Base-by-base conservation (phyloP, 2,888 invertebrate species). In the Gnatocerus cornutus region DNA sequence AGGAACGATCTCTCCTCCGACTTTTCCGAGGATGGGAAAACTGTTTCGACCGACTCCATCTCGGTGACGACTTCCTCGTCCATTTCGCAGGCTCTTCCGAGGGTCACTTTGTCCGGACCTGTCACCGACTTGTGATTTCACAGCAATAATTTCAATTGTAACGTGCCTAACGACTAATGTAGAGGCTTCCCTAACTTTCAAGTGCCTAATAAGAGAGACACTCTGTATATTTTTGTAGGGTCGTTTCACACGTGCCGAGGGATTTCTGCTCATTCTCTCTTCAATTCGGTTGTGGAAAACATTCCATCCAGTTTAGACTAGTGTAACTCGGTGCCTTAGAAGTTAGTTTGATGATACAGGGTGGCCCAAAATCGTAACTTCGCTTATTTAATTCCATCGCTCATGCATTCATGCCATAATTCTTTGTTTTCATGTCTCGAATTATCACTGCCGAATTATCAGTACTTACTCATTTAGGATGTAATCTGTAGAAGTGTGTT, bases 71-170 rank as follows among this genome's bases (percentile, higher is more conserved):
- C 80, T 5, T 78, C 79, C 16, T 71, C 75, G 13, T 75, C 79
- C 45, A 78, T 79, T 9, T 68, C 76, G 21, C 69, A 74, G n/a
- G 73, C 67, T 67, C 69, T 75, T 16, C 84, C 84, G 64, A 81
- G 83, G 66, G 84, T 85, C 33, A 88, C 89, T 30, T 86, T 90
- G 52, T 88, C 89, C 73, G 90, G 90, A 12, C 89, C 89, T 10
- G 89, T 90, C 12, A 90, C 90, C 1, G 89, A 90, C 80, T 77
- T 84, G 48, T 80, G 58, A 71, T 61, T 21, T 14, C 3, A 12
- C 29, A 30, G 56, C 56, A 56, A 56, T 56, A 41, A 56, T 9
- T 14, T 14, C 3, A 21, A 21, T 21, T 21, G 12, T 45, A 45
- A 43, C 43, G 13, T 43, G 13, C 21, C 21, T 21, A 21, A 21